Evolutionary conservation across 1,140 invertebrate species (phyloP).

Genomic region (Hycleus phaleratus): DNA sequence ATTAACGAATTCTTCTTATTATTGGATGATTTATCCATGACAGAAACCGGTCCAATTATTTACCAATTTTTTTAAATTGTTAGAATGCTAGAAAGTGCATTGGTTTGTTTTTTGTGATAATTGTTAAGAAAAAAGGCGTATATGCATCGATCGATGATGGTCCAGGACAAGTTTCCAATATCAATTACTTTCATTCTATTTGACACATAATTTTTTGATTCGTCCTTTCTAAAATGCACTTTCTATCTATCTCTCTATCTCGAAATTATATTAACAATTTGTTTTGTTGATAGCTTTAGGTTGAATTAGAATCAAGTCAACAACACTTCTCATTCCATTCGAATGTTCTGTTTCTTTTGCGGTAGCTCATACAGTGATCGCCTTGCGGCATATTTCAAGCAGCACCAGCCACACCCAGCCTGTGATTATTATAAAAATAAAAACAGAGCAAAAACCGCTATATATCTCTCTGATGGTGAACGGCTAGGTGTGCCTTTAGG

Average conservation of each 20-base stretch:
- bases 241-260: slow-evolving; percentile 4
- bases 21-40: not conserved
- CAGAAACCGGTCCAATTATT: not conserved
- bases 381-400: slow-evolving; percentile 16
- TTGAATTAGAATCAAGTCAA: no score
- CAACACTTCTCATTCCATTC: not conserved
- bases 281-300: not conserved
- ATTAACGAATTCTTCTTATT: not conserved
- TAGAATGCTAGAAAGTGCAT: not conserved
- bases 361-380: slow-evolving; percentile 24
- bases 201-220: not conserved
- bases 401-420: slow-evolving; percentile 21
- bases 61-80: not conserved
- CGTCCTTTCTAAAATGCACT: slow-evolving; percentile 9
- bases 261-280: slow-evolving; percentile 1
- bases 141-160: no score
- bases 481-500: slow-evolving; percentile 4
- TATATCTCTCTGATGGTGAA: slow-evolving; percentile 7
- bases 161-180: no score
- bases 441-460: slow-evolving; percentile 28
- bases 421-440: slow-evolving; percentile 27
- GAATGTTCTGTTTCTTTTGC: slow-evolving; percentile 11
- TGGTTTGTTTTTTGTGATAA: not conserved
- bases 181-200: no score
- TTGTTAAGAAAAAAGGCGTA: not conserved